These are phyloP conservation scores for Pantelozetes paolii DNA, from an alignment of 2,888 invertebrate genomes.

Conservation along the genomic window DNA sequence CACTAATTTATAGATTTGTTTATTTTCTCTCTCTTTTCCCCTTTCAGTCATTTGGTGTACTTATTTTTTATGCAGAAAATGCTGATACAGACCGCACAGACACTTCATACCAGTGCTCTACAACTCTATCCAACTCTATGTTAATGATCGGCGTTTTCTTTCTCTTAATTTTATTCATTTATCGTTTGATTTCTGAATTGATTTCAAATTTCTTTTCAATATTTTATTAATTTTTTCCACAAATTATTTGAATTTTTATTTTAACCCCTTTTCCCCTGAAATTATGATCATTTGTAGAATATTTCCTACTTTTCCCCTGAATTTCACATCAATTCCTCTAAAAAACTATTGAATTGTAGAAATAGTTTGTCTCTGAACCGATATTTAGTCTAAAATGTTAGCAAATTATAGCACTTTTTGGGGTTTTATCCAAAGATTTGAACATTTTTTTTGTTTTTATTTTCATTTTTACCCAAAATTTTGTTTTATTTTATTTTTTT, in stretches of 20 bases:
- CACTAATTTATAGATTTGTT: neutral
- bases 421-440: neutral
- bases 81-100: neutral
- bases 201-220: neutral
- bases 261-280: neutral
- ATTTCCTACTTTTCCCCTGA: too few relatives aligned
- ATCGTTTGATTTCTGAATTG: slow-evolving; percentile 8
- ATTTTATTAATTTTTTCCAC: neutral
- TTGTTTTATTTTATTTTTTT: neutral
- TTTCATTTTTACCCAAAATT: neutral
- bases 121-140: neutral
- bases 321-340: too few relatives aligned
- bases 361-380: too few relatives aligned
- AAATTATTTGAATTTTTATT: neutral
- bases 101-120: neutral
- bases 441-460: neutral
- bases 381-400: too few relatives aligned
- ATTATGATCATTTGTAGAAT: too few relatives aligned
- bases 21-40: neutral
- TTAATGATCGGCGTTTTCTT: neutral
- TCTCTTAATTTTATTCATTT: neutral
- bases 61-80: slow-evolving; percentile 43
- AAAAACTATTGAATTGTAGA: too few relatives aligned
- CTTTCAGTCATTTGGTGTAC: slow-evolving; percentile 40
- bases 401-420: too few relatives aligned